Base-by-base conservation (phyloP, 2,888 invertebrate genomes). In the Cremastobaeus sp. region DNA sequence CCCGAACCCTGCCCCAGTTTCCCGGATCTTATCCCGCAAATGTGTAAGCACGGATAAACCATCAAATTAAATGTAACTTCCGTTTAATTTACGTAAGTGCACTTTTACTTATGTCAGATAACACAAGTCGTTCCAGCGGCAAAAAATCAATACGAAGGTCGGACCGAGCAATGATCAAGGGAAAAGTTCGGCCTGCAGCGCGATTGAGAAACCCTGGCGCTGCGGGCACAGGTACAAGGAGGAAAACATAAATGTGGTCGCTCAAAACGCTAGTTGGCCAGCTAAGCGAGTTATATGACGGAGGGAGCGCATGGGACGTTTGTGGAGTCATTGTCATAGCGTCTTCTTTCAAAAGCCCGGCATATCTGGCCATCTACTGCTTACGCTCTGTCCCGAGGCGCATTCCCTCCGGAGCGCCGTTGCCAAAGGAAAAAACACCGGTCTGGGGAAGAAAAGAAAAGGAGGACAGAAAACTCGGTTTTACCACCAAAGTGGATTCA, bases 311-410 rank as follows among this genome's bases (percentile, higher is more conserved):
- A 32, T 66, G 39, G 43, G 59, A 72, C 77, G 80, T 84, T 85
- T 83, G 84, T 85, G 81, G 77, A 73, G 79, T 84, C 84, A 85
- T 86, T 86, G 85, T 85, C n/a, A n/a, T 83, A 83, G 78, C 76
- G 83, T 79, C 78, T 15, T 77, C 70, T 78, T 78, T 54, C 45
- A 45, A 68, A 68, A 35, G 39, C 11, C 39, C 68, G 76, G 76
- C 81, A 78, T 80, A 79, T 77, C 75, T 37, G 77, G 79, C 79
- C 81, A 6, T 3, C 32, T 9, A n/a, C 78, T 81, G 52, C 76
- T 69, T 71, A 59, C 57, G 45, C 43, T 30, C 54, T 37, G 66
- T 62, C 64, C 57, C 68, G 52, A 55, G 64, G 71, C 60, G 54
- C 48, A 32, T 60, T 43, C 62, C 54, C 70, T 32, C 12, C 35